These are phyloP conservation scores for Poicephalus gulielmi DNA, from an alignment of 2,113 vertebrate species.

Conservation along the genomic window DNA sequence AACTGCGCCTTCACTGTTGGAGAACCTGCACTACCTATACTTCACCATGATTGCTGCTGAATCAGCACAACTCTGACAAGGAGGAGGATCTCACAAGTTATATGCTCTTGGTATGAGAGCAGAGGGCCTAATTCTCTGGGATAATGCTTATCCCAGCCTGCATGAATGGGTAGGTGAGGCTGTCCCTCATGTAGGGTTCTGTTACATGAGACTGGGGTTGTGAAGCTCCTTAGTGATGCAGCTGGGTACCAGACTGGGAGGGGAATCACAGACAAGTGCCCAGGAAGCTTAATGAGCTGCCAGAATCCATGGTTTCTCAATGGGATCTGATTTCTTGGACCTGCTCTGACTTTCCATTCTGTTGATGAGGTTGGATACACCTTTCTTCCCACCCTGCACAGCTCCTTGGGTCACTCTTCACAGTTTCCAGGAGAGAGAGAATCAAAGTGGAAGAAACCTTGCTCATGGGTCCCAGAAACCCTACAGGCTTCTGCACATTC, in stretches of 20 bases:
- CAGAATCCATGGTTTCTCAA: background rate
- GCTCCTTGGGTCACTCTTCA: background rate
- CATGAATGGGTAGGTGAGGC: background rate
- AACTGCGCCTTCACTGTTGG: background rate
- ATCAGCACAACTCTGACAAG: background rate
- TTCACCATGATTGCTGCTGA: too few relatives aligned
- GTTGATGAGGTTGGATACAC: background rate
- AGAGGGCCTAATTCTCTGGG: background rate
- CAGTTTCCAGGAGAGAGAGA: background rate
- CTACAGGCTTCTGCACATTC: background rate
- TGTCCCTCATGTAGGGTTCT: background rate
- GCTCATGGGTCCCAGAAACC: background rate
- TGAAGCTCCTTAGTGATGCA: background rate
- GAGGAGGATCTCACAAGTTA: background rate
- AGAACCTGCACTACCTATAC: background rate
- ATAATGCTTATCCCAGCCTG: background rate
- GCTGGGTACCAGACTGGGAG: background rate
- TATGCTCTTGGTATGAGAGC: accelerated
- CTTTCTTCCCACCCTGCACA: background rate
- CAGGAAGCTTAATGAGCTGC: background rate
- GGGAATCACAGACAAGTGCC: background rate
- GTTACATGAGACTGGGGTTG: accelerated
- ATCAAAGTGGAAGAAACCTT: background rate
- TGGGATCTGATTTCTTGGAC: background rate
- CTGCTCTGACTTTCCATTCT: background rate